Percentiles rank a stretch among this genome's conserved stretches.
Evolutionary conservation across 2,888 invertebrate genomes (phyloP).

Genomic region (Agriopis marginaria): DNA sequence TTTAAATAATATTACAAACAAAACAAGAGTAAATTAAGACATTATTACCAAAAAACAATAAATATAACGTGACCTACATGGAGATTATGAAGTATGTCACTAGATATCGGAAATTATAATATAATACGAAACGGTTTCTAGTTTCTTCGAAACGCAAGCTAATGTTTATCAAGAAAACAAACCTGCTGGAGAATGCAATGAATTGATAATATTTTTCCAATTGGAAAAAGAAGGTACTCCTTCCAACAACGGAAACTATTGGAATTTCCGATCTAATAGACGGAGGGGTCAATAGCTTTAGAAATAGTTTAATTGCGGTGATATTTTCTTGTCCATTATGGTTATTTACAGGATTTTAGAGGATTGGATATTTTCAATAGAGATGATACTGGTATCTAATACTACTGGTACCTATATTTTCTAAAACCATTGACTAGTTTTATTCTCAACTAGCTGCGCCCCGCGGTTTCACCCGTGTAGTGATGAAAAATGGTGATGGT

Average conservation of each 20-base stretch:
- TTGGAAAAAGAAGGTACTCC: conserved; percentile 29
- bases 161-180: conserved; percentile 25
- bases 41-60: not conserved
- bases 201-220: conserved; percentile 27
- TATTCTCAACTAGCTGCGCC: too few species aligned
- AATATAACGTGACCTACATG: not conserved
- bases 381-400: too few species aligned
- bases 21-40: not conserved
- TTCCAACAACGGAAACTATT: conserved; percentile 22
- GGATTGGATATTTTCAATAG: not conserved
- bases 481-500: too few species aligned
- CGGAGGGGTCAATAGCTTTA: not conserved
- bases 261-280: conserved; percentile 19
- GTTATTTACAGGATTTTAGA: not conserved
- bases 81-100: too few species aligned
- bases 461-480: too few species aligned
- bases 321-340: not conserved
- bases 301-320: not conserved
- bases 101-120: too few species aligned
- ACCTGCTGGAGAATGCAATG: conserved; percentile 29
- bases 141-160: not conserved
- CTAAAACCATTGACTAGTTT: too few species aligned
- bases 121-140: not conserved
- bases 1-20: too few species aligned
- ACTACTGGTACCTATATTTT: too few species aligned